Evolutionary conservation across 2,113 vertebrate species (phyloP), one percentile per base, ranked within the genome.

Genomic region (Phyllostomus hastatus): DNA sequence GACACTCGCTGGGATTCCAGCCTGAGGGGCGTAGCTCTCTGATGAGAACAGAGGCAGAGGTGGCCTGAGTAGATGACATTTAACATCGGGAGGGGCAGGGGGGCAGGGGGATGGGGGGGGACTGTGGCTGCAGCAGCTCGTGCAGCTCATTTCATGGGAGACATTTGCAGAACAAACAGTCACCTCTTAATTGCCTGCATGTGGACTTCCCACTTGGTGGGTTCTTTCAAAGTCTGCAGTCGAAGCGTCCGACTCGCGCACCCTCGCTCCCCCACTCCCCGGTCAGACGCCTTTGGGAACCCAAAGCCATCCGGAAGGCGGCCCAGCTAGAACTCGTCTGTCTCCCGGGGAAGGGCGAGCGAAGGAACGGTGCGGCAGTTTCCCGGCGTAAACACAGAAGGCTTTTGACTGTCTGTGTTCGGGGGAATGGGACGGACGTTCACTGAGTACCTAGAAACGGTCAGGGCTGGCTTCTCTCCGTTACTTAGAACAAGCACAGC

Each of bases 121-220:
- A 91, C 73, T 15, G 73, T 41, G 2, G 95, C 48, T 10, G 64
- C 6, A 2, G 93, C 24, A 33, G 76, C n/a, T 43, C 5, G 38
- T 46, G 7, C 57, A 17, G 50, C 79, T n/a, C 5, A 15, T 76
- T 95, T 64, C 59, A n/a, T 31, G 31, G 46, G 81, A 85, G 70
- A 61, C 81, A 24, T 85, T 96, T 95, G 79, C 88, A 97, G 96
- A 89, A 82, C 92, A 93, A 88, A 88, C 85, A 94, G 38, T 43
- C 94, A 66, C 95, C 90, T 95, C 92, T 88, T 95, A 96, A 95
- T 95, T 70, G 81, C 38, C 95, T 91, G 87, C 94, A 92, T 72
- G 64, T 94, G 95, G 84, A 88, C 75, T 85, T 79, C 61, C 38
- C 84, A 85, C 92, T 54, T 52, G 41, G 38, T 16, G 48, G 72